phyloP scores from a whole-genome alignment of 2,797 vertebrate genomes.

The Hemibagrus guttatus region DNA sequence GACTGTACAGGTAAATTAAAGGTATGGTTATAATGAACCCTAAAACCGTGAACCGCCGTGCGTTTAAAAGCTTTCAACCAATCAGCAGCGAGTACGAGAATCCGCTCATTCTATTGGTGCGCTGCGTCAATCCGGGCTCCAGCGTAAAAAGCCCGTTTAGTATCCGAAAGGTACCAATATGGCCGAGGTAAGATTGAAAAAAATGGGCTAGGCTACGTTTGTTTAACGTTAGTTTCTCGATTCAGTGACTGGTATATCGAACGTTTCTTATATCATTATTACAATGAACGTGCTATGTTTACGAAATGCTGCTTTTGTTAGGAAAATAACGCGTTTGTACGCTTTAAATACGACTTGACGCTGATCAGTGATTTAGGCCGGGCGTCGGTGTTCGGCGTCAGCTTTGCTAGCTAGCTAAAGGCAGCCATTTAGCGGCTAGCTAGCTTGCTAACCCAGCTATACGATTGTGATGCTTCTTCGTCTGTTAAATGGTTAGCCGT shows the following conservation, averaged over 20 bases:
- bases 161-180: slow-evolving; percentile 83
- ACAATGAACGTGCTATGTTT: slow-evolving; percentile 26
- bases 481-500: slow-evolving; percentile 16
- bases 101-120: slow-evolving; percentile 44
- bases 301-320: slow-evolving; percentile 9
- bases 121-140: slow-evolving; percentile 78
- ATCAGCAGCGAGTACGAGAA: slow-evolving; percentile 28
- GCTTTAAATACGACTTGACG: slow-evolving; percentile 53
- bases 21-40: background rate
- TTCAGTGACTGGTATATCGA: background rate
- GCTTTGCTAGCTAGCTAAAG: slow-evolving; percentile 24
- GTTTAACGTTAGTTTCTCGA: slow-evolving; percentile 51
- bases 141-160: slow-evolving; percentile 72
- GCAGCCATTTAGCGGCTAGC: background rate
- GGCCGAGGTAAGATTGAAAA: slow-evolving; percentile 86
- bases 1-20: background rate
- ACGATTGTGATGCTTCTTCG: background rate
- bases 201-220: slow-evolving; percentile 65
- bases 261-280: background rate
- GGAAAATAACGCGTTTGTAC: background rate
- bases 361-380: slow-evolving; percentile 50
- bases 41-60: background rate
- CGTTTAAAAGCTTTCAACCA: slow-evolving; percentile 30
- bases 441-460: background rate
- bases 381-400: slow-evolving; percentile 50